These are phyloP conservation scores for Heliconius congener DNA, from an alignment of 1,140 invertebrate species.

Conservation along the genomic window DNA sequence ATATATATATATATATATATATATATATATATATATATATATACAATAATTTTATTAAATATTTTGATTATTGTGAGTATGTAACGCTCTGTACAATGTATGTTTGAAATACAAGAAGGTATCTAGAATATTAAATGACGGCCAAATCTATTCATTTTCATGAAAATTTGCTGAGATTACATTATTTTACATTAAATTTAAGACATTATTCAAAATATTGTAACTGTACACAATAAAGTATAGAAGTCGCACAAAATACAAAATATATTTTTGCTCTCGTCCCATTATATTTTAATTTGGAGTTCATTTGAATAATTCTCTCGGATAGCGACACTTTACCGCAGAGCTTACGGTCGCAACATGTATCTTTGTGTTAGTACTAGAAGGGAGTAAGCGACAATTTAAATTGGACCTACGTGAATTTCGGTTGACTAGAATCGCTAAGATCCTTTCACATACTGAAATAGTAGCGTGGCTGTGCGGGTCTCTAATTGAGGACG, in stretches of 20 bases:
- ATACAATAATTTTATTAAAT: too few relatives aligned
- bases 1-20: too few relatives aligned
- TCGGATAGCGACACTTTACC: constrained; percentile 13
- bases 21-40: too few relatives aligned
- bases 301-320: constrained; percentile 18
- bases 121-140: background rate
- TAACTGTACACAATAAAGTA: background rate
- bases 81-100: too few relatives aligned
- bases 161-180: background rate
- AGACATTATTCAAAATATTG: background rate
- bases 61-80: too few relatives aligned
- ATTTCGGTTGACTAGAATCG: constrained; percentile 28
- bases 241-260: background rate
- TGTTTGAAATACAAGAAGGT: too few relatives aligned
- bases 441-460: constrained; percentile 17
- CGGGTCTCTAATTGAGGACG: background rate
- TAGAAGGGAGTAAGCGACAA: constrained; percentile 23
- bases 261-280: background rate
- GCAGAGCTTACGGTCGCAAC: constrained; percentile 12
- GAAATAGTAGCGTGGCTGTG: constrained; percentile 19
- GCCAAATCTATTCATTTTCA: background rate
- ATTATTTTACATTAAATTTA: background rate
- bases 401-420: constrained; percentile 30
- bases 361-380: constrained; percentile 25
- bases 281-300: constrained; percentile 9